phyloP scores from a whole-genome alignment of 2,797 vertebrate genomes.

The Champsocephalus esox region DNA sequence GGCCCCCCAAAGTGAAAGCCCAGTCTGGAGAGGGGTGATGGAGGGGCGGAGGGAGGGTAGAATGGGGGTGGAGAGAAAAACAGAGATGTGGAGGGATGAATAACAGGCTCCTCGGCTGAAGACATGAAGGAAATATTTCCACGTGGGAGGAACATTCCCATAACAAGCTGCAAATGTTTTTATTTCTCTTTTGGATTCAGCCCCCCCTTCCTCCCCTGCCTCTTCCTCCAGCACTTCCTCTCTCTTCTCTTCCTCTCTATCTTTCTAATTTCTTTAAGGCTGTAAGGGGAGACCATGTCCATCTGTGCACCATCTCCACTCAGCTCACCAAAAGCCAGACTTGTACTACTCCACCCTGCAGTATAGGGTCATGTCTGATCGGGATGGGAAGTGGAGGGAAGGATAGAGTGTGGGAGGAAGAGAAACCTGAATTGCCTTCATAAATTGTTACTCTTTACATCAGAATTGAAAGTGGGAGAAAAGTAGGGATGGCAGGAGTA shows the following conservation, averaged over 20 bases:
- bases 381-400: conserved; percentile 37
- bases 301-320: conserved; percentile 75
- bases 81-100: conserved; percentile 36
- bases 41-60: conserved; percentile 57
- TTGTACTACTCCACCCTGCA: conserved; percentile 60
- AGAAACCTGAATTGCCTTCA: conserved; percentile 27
- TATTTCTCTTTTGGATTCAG: conserved; percentile 49
- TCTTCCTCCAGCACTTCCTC: conserved; percentile 3
- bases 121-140: conserved; percentile 76
- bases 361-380: conserved; percentile 66
- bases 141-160: conserved; percentile 84
- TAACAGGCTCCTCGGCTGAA: conserved; percentile 43
- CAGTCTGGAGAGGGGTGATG: conserved; percentile 85
- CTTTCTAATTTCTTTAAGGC: conserved; percentile 49
- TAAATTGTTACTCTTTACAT: conserved; percentile 32
- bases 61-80: conserved; percentile 37
- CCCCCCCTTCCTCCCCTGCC: not conserved
- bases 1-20: conserved; percentile 90
- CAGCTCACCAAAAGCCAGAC: conserved; percentile 51
- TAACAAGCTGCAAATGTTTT: conserved; percentile 77
- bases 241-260: conserved; percentile 28
- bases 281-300: conserved; percentile 76
- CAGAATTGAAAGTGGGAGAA: conserved; percentile 22
- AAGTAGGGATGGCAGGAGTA: conserved; percentile 2
- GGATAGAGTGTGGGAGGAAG: conserved; percentile 48